Percentiles rank a stretch among this genome's conserved stretches.
Evolutionary conservation across 2,113 vertebrate genomes (phyloP).

Genomic region (Protobothrops mucrosquamatus): DNA sequence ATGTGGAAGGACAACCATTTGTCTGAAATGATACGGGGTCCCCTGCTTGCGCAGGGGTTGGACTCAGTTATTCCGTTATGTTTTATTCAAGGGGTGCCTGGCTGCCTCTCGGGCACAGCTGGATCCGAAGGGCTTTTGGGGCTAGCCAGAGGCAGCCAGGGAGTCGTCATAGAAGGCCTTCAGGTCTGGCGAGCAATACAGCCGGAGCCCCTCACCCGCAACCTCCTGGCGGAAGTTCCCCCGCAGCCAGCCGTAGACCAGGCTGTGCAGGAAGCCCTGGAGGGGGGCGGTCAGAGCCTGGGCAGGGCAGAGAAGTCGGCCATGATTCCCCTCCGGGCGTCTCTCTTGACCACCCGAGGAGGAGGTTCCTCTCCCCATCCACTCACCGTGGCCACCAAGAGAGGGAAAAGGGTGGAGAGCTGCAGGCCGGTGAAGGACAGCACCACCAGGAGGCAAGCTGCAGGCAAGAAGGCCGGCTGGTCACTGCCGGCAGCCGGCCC

Average conservation of each 20-base stretch:
- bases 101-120: neutral
- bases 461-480: slow-evolving; percentile 18
- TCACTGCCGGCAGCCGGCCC: neutral
- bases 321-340: neutral
- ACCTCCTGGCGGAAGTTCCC: slow-evolving; percentile 72
- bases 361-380: neutral
- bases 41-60: neutral
- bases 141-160: neutral
- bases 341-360: neutral
- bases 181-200: neutral
- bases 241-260: slow-evolving; percentile 76
- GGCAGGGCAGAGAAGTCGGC: neutral
- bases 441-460: slow-evolving; percentile 75
- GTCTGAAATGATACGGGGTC: neutral
- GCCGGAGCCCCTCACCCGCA: slow-evolving; percentile 50
- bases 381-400: slow-evolving; percentile 71
- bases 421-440: slow-evolving; percentile 53
- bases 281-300: slow-evolving; percentile 73
- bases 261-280: slow-evolving; percentile 78
- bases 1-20: neutral
- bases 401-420: slow-evolving; percentile 58
- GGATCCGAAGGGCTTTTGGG: accelerated
- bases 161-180: slow-evolving; percentile 72
- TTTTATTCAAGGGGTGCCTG: neutral
- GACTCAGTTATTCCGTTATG: neutral